A percentile compares a stretch with the other conserved stretches of the same genome.
phyloP scores from a whole-genome alignment of 2,113 vertebrate species.

The Melanostigma gelatinosum region DNA sequence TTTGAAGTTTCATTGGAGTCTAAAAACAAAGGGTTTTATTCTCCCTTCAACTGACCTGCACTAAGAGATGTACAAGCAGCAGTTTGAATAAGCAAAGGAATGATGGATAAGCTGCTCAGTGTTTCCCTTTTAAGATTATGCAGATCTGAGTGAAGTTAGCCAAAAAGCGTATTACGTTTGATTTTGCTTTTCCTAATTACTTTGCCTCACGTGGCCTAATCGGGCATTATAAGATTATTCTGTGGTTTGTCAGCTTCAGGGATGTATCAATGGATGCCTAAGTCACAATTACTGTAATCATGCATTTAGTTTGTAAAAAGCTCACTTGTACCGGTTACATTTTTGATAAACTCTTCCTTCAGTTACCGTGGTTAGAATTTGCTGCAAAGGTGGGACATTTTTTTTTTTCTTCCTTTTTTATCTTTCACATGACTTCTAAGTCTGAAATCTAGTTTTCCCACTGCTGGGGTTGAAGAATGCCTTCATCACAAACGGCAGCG shows the following conservation, averaged over 20 bases:
- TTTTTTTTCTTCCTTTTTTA: neutral
- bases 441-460: neutral
- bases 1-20: neutral
- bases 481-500: conserved; percentile 25
- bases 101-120: conserved; percentile 13
- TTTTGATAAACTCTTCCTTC: conserved; percentile 29
- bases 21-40: neutral
- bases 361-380: conserved; percentile 31
- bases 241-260: conserved; percentile 58
- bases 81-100: conserved; percentile 21
- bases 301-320: conserved; percentile 51
- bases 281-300: conserved; percentile 67
- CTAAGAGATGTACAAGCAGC: neutral
- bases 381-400: neutral
- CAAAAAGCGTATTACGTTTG: conserved; percentile 59
- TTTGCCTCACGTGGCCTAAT: conserved; percentile 66
- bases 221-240: conserved; percentile 58
- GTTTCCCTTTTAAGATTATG: conserved; percentile 29
- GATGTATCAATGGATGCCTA: conserved; percentile 54
- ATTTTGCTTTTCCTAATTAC: conserved; percentile 64
- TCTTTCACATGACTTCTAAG: conserved; percentile 21
- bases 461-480: conserved; percentile 14
- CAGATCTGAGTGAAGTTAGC: conserved; percentile 23
- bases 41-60: neutral
- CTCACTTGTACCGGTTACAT: conserved; percentile 32